Base-by-base conservation (phyloP, 2,113 vertebrate species). In the Tenrec ecaudatus region DNA sequence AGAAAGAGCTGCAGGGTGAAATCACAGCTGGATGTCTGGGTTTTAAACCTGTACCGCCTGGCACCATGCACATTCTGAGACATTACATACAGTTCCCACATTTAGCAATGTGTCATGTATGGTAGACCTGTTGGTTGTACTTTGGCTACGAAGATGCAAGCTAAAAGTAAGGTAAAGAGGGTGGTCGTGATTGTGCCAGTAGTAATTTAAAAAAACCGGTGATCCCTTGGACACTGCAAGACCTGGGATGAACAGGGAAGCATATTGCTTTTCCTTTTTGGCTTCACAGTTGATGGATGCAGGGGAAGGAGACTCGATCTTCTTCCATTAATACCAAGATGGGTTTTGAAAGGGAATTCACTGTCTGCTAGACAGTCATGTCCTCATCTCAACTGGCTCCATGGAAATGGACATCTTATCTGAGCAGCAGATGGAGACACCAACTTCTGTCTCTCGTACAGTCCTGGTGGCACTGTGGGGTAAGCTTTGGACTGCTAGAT, bases 241-340 rank as follows among this genome's bases (percentile, higher is more conserved):
- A 23, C 40, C 57, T 27, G 38, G 82, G 81, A 16, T n/a, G 64
- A 90, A 47, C n/a, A 75, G 15, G 47, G 6, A 88, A 90, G 25
- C 27, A 23, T 53, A 6, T 81, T 85, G 80, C 43, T 89, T 66
- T 53, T 77, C 43, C 47, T 84, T 89, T 83, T 66, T 60, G 89
- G 38, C 73, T 53, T 64, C 82, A 69, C 14, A 4, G 68, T 82
- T 95, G 94, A 95, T 96, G 88, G 76, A 62, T 88, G 20, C 96
- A 96, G 85, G 58, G 80, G 27, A 68, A 20, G 22, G 64, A 62
- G 82, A 86, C 27, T 3, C 11, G 3, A 25, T 77, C 40, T 2
- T 71, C 27, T 79, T 66, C 76, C 57, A 66, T 82, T 66, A 77
- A 71, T 77, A 36, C 40, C 85, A 47, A 8, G 47, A 88, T 94